Conservation (phyloP, 2,888 invertebrate species). For the Melikaiella ostensackeni region DNA sequence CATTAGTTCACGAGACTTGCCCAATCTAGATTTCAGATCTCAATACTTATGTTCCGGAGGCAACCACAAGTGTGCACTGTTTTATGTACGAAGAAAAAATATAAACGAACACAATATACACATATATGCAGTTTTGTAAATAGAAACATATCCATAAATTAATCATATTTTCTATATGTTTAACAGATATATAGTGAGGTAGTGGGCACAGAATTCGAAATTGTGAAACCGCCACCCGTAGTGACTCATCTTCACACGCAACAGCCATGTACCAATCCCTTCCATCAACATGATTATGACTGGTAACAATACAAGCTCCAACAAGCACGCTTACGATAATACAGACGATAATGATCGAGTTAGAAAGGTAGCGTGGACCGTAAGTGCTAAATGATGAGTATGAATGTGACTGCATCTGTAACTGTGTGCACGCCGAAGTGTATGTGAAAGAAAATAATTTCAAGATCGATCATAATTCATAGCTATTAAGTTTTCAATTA, state of each 20-base stretch:
- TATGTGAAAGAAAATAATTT: slow-evolving; percentile 3
- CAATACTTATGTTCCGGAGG: too few species aligned
- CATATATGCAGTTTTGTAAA: too few species aligned
- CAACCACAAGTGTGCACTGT: too few species aligned
- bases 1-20: too few species aligned
- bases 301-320: slow-evolving; percentile 67
- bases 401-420: slow-evolving; percentile 14
- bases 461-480: neutral
- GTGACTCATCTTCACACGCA: slow-evolving; percentile 75
- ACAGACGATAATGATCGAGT: neutral
- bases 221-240: slow-evolving; percentile 68
- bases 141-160: too few species aligned
- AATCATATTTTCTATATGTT: slow-evolving; percentile 13
- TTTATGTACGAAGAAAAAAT: too few species aligned
- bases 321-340: slow-evolving; percentile 4
- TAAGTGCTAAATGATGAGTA: slow-evolving; percentile 12
- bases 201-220: slow-evolving; percentile 65
- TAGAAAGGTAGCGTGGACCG: neutral
- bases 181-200: slow-evolving; percentile 72
- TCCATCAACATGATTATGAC: slow-evolving; percentile 74
- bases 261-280: slow-evolving; percentile 75
- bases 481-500: neutral
- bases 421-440: neutral
- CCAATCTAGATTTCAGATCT: too few species aligned
- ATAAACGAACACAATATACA: too few species aligned